Evolutionary conservation across 1,140 invertebrate species (phyloP), one percentile per base, ranked within the genome.

Genomic region (Macrotrachela quadricornifera): DNA sequence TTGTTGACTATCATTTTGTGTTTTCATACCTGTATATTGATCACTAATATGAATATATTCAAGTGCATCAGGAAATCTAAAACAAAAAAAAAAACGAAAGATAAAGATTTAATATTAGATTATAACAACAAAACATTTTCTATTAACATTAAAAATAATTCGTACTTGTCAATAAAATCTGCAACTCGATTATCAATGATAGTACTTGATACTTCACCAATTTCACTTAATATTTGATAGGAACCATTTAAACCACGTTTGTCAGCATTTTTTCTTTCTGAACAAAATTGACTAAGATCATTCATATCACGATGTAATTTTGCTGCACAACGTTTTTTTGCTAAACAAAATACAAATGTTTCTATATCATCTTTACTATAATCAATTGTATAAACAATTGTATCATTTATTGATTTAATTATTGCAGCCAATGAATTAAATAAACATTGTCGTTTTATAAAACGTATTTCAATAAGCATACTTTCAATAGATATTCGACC

Each of bases 1-100:
- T 30, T 30, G 21, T 30, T 30, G 21, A 30, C 21, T 30, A 30
- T 30, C 21, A 30, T 30, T 30, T 63, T 81, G 79, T 63, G 81
- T 78, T 68, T 90, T 87, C 9, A 77, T 75, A 43, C 91, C 72
- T 59, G 80, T 82, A 70, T 80, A 96, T 64, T 92, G 83, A 72
- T 99, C 92, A 53, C 87, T 92, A 62, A 97, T 80, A 71, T 97
- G 90, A 67, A 99, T 83, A 70, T 82, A 96, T 66, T 97, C 90
- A 60, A 99, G 78, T 61, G 79, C 74, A 56, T 80, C 76, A 58
- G 81, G 75, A 74, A 30, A 30, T 30, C 21, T 30, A 30, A 30
- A 30, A n/a, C n/a, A n/a, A n/a, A n/a, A n/a, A n/a, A n/a, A n/a
- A n/a, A n/a, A n/a, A n/a, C n/a, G n/a, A n/a, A n/a, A n/a, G n/a